Evolutionary conservation across 2,113 vertebrate genomes (phyloP).

Genomic region (Aphyosemion australe): DNA sequence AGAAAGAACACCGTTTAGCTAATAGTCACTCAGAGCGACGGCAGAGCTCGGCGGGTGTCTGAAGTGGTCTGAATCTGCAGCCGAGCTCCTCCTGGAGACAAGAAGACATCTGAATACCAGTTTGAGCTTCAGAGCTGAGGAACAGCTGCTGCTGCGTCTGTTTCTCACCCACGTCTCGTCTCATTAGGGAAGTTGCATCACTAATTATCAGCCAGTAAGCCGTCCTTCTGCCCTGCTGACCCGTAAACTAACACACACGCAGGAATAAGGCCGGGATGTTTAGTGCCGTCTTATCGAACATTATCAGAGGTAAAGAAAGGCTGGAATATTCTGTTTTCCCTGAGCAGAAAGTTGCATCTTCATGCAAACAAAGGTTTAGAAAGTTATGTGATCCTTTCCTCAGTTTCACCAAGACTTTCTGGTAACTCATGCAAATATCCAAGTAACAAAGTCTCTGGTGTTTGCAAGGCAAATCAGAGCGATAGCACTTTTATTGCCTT

Average conservation of each 20-base stretch:
- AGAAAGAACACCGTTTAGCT: conserved; percentile 28
- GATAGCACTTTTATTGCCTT: not conserved
- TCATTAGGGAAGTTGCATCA: conserved; percentile 46
- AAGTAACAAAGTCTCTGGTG: not conserved
- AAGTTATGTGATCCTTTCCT: not conserved
- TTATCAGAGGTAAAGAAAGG: not conserved
- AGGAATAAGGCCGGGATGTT: conserved; percentile 8
- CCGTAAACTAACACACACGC: conserved; percentile 23
- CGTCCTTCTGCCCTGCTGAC: conserved; percentile 9
- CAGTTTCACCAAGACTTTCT: not conserved
- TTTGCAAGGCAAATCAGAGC: conserved; percentile 21
- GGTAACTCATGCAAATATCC: conserved; percentile 16
- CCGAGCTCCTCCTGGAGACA: conserved; percentile 7
- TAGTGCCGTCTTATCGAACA: not conserved
- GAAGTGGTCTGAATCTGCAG: not conserved
- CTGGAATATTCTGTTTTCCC: too few species aligned
- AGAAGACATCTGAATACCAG: conserved; percentile 20
- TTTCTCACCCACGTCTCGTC: conserved; percentile 39
- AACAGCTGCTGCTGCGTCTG: conserved; percentile 38
- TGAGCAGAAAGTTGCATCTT: too few species aligned
- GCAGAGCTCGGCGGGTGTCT: conserved; percentile 26
- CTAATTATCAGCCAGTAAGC: conserved; percentile 50
- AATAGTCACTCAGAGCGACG: conserved; percentile 24
- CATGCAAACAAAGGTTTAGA: too few species aligned
- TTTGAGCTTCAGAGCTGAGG: conserved; percentile 15